phyloP scores from a whole-genome alignment of 2,113 vertebrate genomes.

The Sinocyclocheilus maitianheensis region DNA sequence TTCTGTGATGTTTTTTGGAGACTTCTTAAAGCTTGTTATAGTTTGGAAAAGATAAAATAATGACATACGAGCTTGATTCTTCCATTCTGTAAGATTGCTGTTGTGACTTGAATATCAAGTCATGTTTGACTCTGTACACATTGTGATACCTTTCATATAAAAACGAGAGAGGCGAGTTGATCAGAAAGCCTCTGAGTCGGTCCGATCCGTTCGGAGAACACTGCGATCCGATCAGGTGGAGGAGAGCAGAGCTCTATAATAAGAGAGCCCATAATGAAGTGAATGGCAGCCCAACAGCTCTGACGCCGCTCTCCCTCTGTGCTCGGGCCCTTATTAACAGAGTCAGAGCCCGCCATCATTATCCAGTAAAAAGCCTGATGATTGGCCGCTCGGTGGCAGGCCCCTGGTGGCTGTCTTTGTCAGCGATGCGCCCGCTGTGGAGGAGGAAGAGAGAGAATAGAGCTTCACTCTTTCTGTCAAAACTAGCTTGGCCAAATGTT shows the following conservation, averaged over 20 bases:
- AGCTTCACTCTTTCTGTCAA: conserved; percentile 83
- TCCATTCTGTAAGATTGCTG: not conserved
- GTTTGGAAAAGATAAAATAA: not conserved
- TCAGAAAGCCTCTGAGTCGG: not conserved
- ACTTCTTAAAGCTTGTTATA: not conserved
- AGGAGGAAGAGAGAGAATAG: conserved; percentile 59
- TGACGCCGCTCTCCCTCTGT: conserved; percentile 40
- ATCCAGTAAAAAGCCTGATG: conserved; percentile 81
- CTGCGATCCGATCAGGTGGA: conserved; percentile 37
- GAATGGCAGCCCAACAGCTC: conserved; percentile 37
- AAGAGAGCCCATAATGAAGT: conserved; percentile 36
- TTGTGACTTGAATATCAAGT: not conserved
- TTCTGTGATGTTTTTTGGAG: not conserved
- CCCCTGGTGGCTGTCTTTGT: conserved; percentile 85
- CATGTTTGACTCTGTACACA: not conserved
- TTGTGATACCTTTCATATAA: not conserved
- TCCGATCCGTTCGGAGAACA: conserved; percentile 15
- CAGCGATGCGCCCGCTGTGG: conserved; percentile 68
- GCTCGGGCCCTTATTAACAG: conserved; percentile 67
- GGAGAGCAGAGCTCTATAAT: conserved; percentile 27
- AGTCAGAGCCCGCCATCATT: conserved; percentile 83
- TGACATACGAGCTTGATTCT: not conserved
- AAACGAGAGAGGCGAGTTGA: not conserved
- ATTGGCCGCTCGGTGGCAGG: conserved; percentile 83
- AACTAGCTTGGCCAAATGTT: conserved; percentile 90